Evolutionary conservation across 2,888 invertebrate genomes (phyloP).

Genomic region (Lottia scabra): DNA sequence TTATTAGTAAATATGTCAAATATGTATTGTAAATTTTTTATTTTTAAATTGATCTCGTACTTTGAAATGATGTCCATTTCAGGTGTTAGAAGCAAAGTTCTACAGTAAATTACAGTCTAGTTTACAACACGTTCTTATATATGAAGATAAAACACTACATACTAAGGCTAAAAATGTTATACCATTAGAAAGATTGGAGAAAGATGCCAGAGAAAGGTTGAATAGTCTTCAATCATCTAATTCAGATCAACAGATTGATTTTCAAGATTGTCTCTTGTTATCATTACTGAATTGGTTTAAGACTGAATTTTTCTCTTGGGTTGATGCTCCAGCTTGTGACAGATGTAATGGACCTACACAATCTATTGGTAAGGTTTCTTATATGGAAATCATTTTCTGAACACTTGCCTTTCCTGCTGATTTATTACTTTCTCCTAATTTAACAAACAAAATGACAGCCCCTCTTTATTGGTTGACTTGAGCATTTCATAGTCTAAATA

Average conservation of each 20-base stretch:
- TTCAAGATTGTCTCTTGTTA: conserved; percentile 78
- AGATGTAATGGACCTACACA: conserved; percentile 75
- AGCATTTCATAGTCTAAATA: no score
- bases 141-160: conserved; percentile 79
- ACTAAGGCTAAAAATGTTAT: conserved; percentile 77
- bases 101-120: conserved; percentile 48
- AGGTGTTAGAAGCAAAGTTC: conserved; percentile 57
- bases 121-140: conserved; percentile 75
- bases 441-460: no score
- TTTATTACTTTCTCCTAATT: no score
- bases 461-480: no score
- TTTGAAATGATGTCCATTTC: no score
- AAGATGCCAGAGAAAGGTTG: conserved; percentile 72
- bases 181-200: conserved; percentile 77
- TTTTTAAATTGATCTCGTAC: neutral
- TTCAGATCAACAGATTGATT: conserved; percentile 34
- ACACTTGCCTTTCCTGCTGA: no score
- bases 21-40: neutral
- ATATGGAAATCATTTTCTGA: no score
- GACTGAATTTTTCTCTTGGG: conserved; percentile 90
- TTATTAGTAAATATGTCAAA: neutral
- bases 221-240: conserved; percentile 26
- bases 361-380: conserved; percentile 22
- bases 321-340: conserved; percentile 80
- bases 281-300: conserved; percentile 94